These are phyloP conservation scores for Drosophila sulfurigaster DNA, from an alignment of 1,140 invertebrate species.

Conservation along the genomic window DNA sequence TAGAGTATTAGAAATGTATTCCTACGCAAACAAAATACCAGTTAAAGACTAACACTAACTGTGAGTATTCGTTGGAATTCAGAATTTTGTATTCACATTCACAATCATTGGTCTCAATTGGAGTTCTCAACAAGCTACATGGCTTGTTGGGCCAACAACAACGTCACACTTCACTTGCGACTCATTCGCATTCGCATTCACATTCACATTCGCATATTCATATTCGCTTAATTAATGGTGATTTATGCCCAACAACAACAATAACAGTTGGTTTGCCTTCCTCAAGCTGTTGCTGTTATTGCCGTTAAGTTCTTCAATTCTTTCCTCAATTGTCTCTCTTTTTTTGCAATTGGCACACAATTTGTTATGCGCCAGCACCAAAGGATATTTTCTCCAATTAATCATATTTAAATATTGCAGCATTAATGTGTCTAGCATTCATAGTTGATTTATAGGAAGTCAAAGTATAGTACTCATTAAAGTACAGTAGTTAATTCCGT, in stretches of 20 bases:
- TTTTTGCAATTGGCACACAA: slow-evolving; percentile 47
- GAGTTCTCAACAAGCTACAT: slow-evolving; percentile 16
- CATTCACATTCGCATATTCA: slow-evolving; percentile 31
- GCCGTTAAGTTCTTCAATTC: slow-evolving; percentile 48
- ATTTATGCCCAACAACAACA: slow-evolving; percentile 60
- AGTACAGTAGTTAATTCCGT: no score
- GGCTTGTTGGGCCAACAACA: slow-evolving; percentile 57
- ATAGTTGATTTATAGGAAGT: no score
- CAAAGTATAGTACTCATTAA: no score
- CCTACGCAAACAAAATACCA: slow-evolving; percentile 22
- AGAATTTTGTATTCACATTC: slow-evolving; percentile 28
- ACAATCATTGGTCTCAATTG: slow-evolving; percentile 8
- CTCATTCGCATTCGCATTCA: slow-evolving; percentile 18
- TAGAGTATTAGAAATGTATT: slow-evolving; percentile 62
- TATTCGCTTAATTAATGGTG: slow-evolving; percentile 72
- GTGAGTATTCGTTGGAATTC: slow-evolving; percentile 56
- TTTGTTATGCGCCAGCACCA: slow-evolving; percentile 24
- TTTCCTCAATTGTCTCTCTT: slow-evolving; percentile 48
- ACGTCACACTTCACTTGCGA: slow-evolving; percentile 63
- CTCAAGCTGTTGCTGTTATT: slow-evolving; percentile 15
- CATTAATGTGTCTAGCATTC: background rate
- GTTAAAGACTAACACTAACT: slow-evolving; percentile 31
- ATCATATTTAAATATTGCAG: slow-evolving; percentile 2
- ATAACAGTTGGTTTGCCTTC: slow-evolving; percentile 32
- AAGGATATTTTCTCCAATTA: slow-evolving; percentile 18